Base-by-base conservation (phyloP, 2,888 invertebrate genomes). In the Dasypogon diadema region DNA sequence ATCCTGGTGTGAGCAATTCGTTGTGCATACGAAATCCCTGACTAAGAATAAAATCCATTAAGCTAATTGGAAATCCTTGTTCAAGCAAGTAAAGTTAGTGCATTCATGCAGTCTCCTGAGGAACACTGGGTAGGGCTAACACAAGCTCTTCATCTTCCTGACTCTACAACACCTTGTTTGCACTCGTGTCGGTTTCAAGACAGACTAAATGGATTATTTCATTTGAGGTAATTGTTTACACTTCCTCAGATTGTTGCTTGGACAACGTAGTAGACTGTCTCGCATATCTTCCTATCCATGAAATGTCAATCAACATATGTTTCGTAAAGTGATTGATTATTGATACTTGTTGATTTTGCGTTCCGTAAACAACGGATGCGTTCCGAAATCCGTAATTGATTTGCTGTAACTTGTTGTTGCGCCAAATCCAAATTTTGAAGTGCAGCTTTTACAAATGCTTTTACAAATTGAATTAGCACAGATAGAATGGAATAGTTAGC, bases 51-150 rank as follows among this genome's bases (percentile, higher is more conserved):
- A 60, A 60, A 60, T 42, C 34, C 60, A 60, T 60, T 60, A 60
- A 60, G 60, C 18, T 60, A 60, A 60, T 60, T 60, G 60, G 60
- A 37, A 60, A 60, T 60, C 60, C 60, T 37, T 60, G 37, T 34
- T 34, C 60, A 37, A 60, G 21, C 60, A 60, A 14, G 37, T 12
- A 10, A 37, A 60, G 37, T 60, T 60, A 18, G 12, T 60, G 60
- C 60, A 60, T 34, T 22, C 37, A 21, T 60, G 37, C 60, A 60
- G 60, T 60, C 60, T 60, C 37, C 21, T 60, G 37, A 12, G 21
- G 60, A 14, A 18, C 21, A 34, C 26, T 37, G 37, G 8, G 37
- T 12, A 37, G 12, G 8, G 60, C 22, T 21, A 8, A 60, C 37
- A 18, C 10, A 21, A 37, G 37, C 60, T 37, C 18, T 21, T 37